A percentile compares a stretch with the other conserved stretches of the same genome.
Evolutionary conservation across 2,113 vertebrate genomes (phyloP).

Genomic region (Lota lota): DNA sequence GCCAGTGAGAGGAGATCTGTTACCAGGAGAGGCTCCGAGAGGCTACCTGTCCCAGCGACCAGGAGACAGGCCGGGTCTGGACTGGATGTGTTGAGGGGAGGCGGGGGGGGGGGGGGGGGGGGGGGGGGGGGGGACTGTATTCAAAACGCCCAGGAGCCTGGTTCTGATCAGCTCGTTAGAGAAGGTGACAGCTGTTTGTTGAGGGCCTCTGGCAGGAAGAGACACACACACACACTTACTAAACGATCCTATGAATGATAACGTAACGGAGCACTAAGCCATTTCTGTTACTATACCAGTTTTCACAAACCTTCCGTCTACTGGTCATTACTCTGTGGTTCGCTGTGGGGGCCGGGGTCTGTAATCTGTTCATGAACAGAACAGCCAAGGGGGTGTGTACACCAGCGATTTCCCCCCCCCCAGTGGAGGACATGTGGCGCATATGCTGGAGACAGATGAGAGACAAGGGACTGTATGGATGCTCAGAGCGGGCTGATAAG

Average conservation of each 20-base stretch:
- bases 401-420: too few relatives aligned
- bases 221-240: conserved; percentile 25
- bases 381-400: too few relatives aligned
- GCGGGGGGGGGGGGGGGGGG: neutral
- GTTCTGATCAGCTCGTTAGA: conserved; percentile 25
- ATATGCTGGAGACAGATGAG: too few relatives aligned
- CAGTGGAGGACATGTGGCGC: too few relatives aligned
- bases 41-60: conserved; percentile 32
- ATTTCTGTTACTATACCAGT: neutral
- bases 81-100: neutral
- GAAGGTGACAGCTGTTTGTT: conserved; percentile 40
- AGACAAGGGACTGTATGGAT: too few relatives aligned
- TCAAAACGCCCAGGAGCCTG: conserved; percentile 17
- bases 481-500: too few relatives aligned
- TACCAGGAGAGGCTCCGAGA: conserved; percentile 5
- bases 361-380: too few relatives aligned
- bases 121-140: too few relatives aligned
- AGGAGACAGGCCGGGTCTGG: conserved; percentile 29
- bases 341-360: too few relatives aligned
- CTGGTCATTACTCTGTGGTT: conserved; percentile 26
- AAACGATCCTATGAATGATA: neutral
- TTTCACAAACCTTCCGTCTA: conserved; percentile 38
- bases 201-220: conserved; percentile 26
- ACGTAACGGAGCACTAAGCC: conserved; percentile 37
- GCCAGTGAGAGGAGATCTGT: conserved; percentile 32